These are phyloP conservation scores for Periophthalmodon schlosseri DNA, from an alignment of 2,113 vertebrate genomes.

Conservation along the genomic window DNA sequence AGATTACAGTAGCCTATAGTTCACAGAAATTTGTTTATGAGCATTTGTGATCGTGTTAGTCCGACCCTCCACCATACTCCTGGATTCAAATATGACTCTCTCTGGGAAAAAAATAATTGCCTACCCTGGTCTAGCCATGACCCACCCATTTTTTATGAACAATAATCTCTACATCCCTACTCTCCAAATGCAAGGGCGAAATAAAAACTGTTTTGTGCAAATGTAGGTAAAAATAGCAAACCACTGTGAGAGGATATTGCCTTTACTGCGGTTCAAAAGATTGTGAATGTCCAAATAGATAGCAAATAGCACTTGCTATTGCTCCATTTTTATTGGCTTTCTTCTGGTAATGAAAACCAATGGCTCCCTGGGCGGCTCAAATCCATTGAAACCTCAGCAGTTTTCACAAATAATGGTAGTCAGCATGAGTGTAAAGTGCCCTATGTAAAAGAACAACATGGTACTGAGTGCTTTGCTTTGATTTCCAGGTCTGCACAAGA, in stretches of 20 bases:
- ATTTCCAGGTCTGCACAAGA: slow-evolving; percentile 74
- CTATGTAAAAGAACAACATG: neutral
- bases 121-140: neutral
- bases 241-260: neutral
- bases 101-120: too few species aligned
- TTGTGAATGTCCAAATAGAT: slow-evolving; percentile 3
- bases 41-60: too few species aligned
- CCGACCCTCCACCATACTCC: too few species aligned
- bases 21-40: too few species aligned
- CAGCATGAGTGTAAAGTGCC: slow-evolving; percentile 8
- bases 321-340: slow-evolving; percentile 15
- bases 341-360: slow-evolving; percentile 21
- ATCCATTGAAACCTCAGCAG: slow-evolving; percentile 22
- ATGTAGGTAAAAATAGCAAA: neutral
- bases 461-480: neutral
- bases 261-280: neutral
- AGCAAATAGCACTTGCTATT: neutral
- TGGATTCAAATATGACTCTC: too few species aligned
- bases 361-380: slow-evolving; percentile 8
- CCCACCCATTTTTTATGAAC: neutral
- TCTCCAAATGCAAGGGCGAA: neutral
- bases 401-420: slow-evolving; percentile 5
- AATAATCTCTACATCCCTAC: too few species aligned
- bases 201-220: neutral
- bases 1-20: too few species aligned